Percentiles rank a stretch among this genome's conserved stretches.
phyloP scores from a whole-genome alignment of 2,888 invertebrate genomes.

The Xestia xanthographa region DNA sequence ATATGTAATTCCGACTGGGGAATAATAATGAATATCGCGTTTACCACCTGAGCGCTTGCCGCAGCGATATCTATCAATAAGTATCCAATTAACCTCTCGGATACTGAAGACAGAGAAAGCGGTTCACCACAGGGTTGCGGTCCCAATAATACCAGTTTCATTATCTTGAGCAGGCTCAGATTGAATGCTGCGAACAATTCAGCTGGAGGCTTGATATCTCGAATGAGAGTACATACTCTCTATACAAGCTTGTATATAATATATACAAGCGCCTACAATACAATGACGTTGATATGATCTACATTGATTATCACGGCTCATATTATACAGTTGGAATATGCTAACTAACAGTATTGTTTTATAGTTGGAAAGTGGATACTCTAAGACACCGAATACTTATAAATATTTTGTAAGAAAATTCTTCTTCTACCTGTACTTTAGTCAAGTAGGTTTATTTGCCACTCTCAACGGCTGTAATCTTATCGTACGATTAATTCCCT shows the following conservation, averaged over 20 bases:
- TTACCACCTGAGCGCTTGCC: constrained; percentile 72
- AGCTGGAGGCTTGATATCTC: constrained; percentile 40
- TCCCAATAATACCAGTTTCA: constrained; percentile 71
- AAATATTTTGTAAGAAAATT: background rate
- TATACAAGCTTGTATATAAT: too few species aligned
- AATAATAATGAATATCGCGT: constrained; percentile 81
- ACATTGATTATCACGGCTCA: constrained; percentile 8
- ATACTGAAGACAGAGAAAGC: constrained; percentile 62
- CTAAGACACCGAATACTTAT: background rate
- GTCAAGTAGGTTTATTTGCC: background rate
- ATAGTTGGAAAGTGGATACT: background rate
- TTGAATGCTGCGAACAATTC: constrained; percentile 66
- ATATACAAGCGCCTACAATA: constrained; percentile 6
- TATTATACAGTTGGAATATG: background rate
- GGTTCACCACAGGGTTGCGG: constrained; percentile 69
- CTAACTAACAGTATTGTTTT: background rate
- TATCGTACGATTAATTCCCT: constrained; percentile 3
- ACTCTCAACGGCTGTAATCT: background rate
- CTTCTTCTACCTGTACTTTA: background rate
- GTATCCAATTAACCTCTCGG: constrained; percentile 77
- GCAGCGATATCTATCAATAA: constrained; percentile 71
- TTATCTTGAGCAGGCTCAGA: constrained; percentile 71
- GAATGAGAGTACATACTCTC: constrained; percentile 4
- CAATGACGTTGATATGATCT: constrained; percentile 13
- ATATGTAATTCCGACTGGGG: constrained; percentile 69